Conservation (phyloP, 1,140 invertebrate species). For the Eurytemora carolleeae region DNA sequence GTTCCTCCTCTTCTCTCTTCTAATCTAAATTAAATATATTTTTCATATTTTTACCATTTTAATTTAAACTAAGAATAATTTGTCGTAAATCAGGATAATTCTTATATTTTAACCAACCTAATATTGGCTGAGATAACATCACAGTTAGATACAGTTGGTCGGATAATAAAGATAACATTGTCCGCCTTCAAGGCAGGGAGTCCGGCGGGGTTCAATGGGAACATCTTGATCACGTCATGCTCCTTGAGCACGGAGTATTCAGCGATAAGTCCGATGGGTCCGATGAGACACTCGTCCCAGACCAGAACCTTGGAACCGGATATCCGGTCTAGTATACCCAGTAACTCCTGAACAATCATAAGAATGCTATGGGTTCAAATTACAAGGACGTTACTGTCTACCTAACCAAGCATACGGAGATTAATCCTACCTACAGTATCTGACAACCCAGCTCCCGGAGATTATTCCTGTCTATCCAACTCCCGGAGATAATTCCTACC, state of each 20-base stretch:
- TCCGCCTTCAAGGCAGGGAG: constrained; percentile 41
- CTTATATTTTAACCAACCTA: background rate
- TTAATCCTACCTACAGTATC: no score
- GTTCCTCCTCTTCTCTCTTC: constrained; percentile 26
- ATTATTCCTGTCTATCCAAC: no score
- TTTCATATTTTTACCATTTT: no score
- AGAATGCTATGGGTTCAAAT: no score
- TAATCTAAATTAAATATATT: constrained; percentile 21
- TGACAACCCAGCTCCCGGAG: no score
- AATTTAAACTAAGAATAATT: no score
- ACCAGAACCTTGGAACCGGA: constrained; percentile 40
- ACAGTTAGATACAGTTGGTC: constrained; percentile 40
- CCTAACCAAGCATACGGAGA: no score
- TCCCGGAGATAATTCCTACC: no score
- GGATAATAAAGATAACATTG: constrained; percentile 71
- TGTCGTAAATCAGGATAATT: background rate
- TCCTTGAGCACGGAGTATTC: constrained; percentile 57
- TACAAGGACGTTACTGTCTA: no score
- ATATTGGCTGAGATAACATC: background rate
- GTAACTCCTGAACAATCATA: no score
- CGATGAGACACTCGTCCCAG: constrained; percentile 70
- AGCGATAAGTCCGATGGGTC: constrained; percentile 64
- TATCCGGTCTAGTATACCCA: no score
- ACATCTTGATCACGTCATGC: constrained; percentile 55
- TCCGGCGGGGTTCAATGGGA: constrained; percentile 43